A percentile compares a stretch with the other conserved stretches of the same genome.
Evolutionary conservation across 2,113 vertebrate genomes (phyloP).

Genomic region (Trichomycterus rosablanca): DNA sequence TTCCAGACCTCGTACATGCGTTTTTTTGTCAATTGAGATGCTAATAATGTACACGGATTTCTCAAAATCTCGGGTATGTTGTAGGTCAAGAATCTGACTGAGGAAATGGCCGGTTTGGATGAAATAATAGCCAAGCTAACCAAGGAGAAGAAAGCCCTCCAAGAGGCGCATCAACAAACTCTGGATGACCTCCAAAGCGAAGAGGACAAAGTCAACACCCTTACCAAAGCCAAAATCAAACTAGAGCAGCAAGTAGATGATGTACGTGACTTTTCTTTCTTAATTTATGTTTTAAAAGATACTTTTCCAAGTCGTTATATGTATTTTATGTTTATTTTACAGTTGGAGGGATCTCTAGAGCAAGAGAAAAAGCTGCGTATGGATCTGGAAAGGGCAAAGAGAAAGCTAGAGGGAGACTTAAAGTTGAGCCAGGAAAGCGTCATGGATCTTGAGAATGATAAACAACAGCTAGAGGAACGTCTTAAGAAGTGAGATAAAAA

Average conservation of each 20-base stretch:
- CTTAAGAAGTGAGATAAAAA: conserved; percentile 73
- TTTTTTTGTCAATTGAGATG: no score
- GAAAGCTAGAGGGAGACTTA: conserved; percentile 79
- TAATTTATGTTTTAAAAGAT: no score
- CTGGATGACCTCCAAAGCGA: conserved; percentile 57
- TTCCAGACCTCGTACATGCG: conserved; percentile 32
- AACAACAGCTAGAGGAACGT: conserved; percentile 74
- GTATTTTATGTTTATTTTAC: not conserved
- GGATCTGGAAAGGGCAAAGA: conserved; percentile 77
- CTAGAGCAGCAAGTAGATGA: conserved; percentile 68
- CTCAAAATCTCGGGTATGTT: not conserved
- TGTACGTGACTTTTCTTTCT: conserved; percentile 50
- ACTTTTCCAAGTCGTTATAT: no score
- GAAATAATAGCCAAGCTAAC: conserved; percentile 54
- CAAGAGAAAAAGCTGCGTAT: conserved; percentile 81
- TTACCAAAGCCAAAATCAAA: conserved; percentile 62
- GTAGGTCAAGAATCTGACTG: conserved; percentile 56
- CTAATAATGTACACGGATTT: not conserved
- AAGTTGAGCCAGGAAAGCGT: conserved; percentile 73
- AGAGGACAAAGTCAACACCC: conserved; percentile 63
- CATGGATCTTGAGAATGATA: conserved; percentile 81
- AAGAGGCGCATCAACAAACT: conserved; percentile 52
- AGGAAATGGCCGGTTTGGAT: conserved; percentile 55
- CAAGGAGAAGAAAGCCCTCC: conserved; percentile 53
- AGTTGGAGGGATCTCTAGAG: conserved; percentile 80